Conservation (phyloP, 2,797 vertebrate genomes). For the Pteronotus mesoamericanus region DNA sequence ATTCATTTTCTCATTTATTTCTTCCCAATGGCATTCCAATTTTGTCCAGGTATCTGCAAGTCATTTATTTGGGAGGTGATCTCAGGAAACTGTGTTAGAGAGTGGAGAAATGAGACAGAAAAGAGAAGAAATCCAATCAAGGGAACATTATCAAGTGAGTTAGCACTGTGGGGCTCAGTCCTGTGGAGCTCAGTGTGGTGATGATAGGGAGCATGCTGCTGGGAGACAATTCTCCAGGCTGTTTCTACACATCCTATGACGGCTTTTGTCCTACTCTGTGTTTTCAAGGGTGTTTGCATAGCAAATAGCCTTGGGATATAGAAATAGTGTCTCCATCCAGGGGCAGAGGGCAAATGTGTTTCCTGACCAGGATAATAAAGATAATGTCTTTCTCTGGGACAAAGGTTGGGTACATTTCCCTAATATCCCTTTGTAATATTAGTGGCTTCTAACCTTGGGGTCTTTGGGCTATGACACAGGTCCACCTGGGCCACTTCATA, state of each 20-base stretch:
- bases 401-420: constrained; percentile 3
- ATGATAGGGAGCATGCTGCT: neutral
- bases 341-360: neutral
- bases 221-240: neutral
- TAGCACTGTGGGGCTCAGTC: neutral
- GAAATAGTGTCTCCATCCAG: neutral
- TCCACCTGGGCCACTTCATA: neutral
- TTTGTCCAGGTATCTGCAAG: constrained; percentile 20
- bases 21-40: neutral
- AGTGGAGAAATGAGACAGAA: constrained; percentile 12
- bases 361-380: neutral
- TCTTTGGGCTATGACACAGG: neutral
- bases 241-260: neutral
- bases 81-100: neutral
- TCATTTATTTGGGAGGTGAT: constrained; percentile 14
- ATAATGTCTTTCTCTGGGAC: neutral
- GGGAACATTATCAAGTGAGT: neutral
- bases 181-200: neutral
- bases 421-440: neutral
- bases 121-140: neutral
- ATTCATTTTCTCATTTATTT: constrained; percentile 29
- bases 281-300: neutral
- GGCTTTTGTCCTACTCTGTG: neutral
- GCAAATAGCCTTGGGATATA: constrained; percentile 13
- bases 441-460: neutral